These are phyloP conservation scores for Rhinoderma darwinii DNA, from an alignment of 2,113 vertebrate species.

Conservation along the genomic window DNA sequence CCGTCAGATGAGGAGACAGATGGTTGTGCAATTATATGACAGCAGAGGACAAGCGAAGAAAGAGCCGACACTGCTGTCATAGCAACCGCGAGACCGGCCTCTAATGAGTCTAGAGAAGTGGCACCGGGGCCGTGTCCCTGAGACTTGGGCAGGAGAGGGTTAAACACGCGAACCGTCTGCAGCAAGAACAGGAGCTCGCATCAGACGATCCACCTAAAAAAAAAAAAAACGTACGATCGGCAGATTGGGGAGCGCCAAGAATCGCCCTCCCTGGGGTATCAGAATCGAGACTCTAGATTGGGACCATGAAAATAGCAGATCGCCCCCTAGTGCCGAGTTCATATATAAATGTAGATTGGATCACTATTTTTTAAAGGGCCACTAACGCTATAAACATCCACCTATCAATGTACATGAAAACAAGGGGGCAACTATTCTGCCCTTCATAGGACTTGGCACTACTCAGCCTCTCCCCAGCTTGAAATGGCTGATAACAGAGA, in stretches of 20 bases:
- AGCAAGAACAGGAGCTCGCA: not conserved
- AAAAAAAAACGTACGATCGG: not conserved
- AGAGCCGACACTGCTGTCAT: conserved; percentile 35
- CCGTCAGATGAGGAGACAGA: conserved; percentile 56
- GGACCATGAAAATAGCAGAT: no score
- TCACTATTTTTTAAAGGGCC: no score
- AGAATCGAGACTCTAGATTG: no score
- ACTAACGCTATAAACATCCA: no score
- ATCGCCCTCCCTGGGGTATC: no score
- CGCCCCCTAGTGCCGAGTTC: no score
- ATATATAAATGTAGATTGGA: no score
- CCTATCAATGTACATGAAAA: no score
- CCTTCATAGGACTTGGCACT: no score
- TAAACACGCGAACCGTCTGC: not conserved
- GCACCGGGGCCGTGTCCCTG: not conserved
- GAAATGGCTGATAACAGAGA: no score
- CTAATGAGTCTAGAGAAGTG: conserved; percentile 4
- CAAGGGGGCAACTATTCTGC: no score
- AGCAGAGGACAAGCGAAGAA: not conserved
- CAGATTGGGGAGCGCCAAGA: not conserved
- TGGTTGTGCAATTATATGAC: conserved; percentile 51
- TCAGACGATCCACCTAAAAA: not conserved
- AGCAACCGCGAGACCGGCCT: conserved; percentile 39
- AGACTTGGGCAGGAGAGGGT: not conserved
- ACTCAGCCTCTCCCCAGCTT: no score